These are phyloP conservation scores for Microctonus aethiopoides DNA, from an alignment of 2,888 invertebrate genomes.

Conservation along the genomic window DNA sequence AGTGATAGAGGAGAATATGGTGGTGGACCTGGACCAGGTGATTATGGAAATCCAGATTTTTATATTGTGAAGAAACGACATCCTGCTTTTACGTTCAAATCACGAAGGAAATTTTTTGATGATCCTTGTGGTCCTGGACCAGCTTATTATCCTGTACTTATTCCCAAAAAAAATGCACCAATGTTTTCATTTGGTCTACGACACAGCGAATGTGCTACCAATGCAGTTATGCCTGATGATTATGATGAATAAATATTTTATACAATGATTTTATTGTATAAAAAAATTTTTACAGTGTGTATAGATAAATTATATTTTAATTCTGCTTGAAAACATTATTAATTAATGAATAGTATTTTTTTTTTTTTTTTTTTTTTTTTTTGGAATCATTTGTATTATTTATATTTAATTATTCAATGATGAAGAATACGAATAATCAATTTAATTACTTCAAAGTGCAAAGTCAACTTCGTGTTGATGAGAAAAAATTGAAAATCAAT, in stretches of 20 bases:
- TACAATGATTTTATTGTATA: background rate
- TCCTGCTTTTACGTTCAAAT: constrained; percentile 57
- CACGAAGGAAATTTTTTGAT: constrained; percentile 34
- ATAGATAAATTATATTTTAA: too few species aligned
- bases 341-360: background rate
- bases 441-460: too few species aligned
- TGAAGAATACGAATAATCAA: too few species aligned
- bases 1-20: constrained; percentile 24
- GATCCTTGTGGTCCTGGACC: constrained; percentile 54
- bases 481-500: background rate
- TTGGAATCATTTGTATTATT: too few species aligned
- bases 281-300: background rate
- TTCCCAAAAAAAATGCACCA: constrained; percentile 49
- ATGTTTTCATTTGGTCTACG: constrained; percentile 73
- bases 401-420: too few species aligned
- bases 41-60: constrained; percentile 47
- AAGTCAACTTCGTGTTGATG: background rate
- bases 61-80: constrained; percentile 50
- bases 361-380: background rate
- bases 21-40: constrained; percentile 59
- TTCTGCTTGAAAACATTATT: too few species aligned
- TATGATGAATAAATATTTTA: constrained; percentile 38
- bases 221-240: constrained; percentile 73
- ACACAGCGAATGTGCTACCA: constrained; percentile 70
- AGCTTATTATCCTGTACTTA: constrained; percentile 48